Evolutionary conservation across 23 tunicate species (phyloP).

Genomic region (Ciona savignyi): DNA sequence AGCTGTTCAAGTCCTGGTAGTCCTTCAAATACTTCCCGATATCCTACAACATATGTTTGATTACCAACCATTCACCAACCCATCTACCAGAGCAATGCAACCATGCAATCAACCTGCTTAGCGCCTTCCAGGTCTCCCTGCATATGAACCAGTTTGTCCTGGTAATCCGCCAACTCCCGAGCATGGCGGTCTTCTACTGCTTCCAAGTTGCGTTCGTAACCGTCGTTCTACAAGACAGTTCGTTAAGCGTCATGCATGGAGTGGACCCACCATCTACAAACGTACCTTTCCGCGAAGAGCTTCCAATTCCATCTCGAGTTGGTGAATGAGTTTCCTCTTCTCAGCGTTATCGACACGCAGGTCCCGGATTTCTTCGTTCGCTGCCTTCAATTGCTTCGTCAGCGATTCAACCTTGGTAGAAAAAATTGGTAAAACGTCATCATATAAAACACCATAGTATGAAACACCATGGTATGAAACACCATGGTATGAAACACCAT

Average conservation of each 20-base stretch:
- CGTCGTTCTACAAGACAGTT: conserved; percentile 34
- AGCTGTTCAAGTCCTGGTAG: conserved; percentile 51
- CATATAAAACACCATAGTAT: too few species aligned
- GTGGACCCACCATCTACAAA: too few species aligned
- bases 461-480: too few species aligned
- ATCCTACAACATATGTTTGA: conserved; percentile 38
- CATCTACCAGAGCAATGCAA: not conserved
- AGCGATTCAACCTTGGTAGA: conserved; percentile 33
- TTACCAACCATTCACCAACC: too few species aligned
- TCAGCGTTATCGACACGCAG: conserved; percentile 60
- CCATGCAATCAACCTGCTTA: conserved; percentile 22
- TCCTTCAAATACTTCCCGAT: conserved; percentile 73
- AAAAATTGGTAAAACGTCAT: too few species aligned
- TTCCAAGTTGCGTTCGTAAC: conserved; percentile 27
- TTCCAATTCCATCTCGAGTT: conserved; percentile 78
- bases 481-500: too few species aligned
- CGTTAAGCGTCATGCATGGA: not conserved
- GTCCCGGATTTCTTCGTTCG: conserved; percentile 58
- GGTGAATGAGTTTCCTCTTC: conserved; percentile 63
- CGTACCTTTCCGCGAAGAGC: conserved; percentile 66
- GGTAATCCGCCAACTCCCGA: conserved; percentile 15
- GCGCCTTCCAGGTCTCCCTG: conserved; percentile 30
- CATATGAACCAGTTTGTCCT: conserved; percentile 14
- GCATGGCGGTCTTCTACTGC: conserved; percentile 35
- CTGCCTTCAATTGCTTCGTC: conserved; percentile 44